phyloP scores from a whole-genome alignment of 2,113 vertebrate genomes.

The Mesocricetus auratus region DNA sequence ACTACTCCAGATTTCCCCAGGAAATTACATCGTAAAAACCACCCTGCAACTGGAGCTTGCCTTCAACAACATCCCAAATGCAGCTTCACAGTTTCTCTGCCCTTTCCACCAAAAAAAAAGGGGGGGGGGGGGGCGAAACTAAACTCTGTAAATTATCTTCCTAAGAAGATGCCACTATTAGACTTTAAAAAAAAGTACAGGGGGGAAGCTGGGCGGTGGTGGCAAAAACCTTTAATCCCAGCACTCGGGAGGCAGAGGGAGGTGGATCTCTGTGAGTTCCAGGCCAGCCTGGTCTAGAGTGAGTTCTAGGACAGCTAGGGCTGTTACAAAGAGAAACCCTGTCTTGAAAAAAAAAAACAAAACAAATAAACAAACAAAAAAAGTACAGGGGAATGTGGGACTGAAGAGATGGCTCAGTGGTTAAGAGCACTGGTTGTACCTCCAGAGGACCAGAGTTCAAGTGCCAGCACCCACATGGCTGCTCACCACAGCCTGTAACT shows the following conservation, averaged over 20 bases:
- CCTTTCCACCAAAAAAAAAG: conserved; percentile 10
- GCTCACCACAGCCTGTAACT: too few species aligned
- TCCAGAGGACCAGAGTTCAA: too few species aligned
- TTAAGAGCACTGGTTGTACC: background rate
- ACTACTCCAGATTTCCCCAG: background rate
- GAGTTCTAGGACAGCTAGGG: too few species aligned
- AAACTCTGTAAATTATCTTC: conserved; percentile 13
- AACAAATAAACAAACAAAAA: background rate
- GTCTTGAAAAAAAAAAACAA: too few species aligned
- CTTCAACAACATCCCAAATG: background rate
- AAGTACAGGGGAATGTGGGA: background rate
- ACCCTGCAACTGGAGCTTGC: background rate
- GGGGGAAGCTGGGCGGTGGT: background rate
- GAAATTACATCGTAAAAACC: conserved; percentile 42
- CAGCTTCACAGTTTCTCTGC: background rate
- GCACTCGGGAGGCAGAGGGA: too few species aligned
- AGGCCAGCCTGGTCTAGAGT: too few species aligned
- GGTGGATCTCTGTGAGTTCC: too few species aligned
- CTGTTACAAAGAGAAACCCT: too few species aligned
- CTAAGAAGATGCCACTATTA: background rate
- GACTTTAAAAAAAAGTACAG: background rate
- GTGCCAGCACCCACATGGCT: too few species aligned
- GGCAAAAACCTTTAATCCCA: too few species aligned
- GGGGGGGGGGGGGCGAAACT: background rate
- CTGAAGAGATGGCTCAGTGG: background rate